Conservation (phyloP, 2,888 invertebrate genomes). For the Folsomia manolachei region DNA sequence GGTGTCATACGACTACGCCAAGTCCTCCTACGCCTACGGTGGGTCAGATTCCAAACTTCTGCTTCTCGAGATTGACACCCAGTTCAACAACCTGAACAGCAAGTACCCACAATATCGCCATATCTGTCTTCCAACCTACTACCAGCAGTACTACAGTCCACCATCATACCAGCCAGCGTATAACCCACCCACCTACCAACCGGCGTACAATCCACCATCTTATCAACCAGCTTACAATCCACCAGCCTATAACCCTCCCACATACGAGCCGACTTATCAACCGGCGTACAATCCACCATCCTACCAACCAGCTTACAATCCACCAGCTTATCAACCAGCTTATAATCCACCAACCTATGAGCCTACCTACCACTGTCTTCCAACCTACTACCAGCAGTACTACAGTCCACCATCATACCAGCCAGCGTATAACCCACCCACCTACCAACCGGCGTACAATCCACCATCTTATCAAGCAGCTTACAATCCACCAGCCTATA, state of each 20-base stretch:
- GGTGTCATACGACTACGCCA: constrained; percentile 34
- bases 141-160: constrained; percentile 5
- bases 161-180: constrained; percentile 22
- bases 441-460: constrained; percentile 22
- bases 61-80: constrained; percentile 21
- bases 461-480: constrained; percentile 17
- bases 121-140: constrained; percentile 28
- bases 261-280: background rate
- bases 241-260: constrained; percentile 6
- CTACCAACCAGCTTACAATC: constrained; percentile 23
- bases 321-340: background rate
- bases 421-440: constrained; percentile 18
- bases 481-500: constrained; percentile 4
- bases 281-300: constrained; percentile 12
- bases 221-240: constrained; percentile 14
- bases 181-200: constrained; percentile 17
- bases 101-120: constrained; percentile 41
- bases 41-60: constrained; percentile 20
- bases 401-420: constrained; percentile 20
- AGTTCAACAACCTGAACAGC: constrained; percentile 21
- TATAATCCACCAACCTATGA: constrained; percentile 1
- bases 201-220: constrained; percentile 16
- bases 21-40: constrained; percentile 24
- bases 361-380: constrained; percentile 18
- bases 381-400: constrained; percentile 17